A percentile compares a stretch with the other conserved stretches of the same genome.
Conservation (phyloP, 2,113 vertebrate genomes). For the Leptodactylus fuscus region DNA sequence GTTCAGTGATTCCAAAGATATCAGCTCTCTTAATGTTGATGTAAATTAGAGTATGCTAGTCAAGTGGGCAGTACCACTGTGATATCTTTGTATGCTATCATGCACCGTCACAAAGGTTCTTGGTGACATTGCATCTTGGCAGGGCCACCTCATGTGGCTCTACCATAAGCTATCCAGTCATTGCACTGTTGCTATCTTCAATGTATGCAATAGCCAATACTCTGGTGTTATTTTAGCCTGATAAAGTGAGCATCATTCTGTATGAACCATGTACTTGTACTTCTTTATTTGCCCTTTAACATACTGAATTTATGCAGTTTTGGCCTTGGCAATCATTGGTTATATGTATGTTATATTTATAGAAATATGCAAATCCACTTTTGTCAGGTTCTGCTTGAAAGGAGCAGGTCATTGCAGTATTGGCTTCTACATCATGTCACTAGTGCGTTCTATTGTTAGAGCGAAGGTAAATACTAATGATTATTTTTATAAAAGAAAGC, state of each 20-base stretch:
- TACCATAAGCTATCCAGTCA: too few species aligned
- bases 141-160: too few species aligned
- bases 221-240: background rate
- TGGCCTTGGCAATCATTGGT: background rate
- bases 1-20: too few species aligned
- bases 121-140: too few species aligned
- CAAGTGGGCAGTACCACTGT: too few species aligned
- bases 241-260: background rate
- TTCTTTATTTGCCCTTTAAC: background rate
- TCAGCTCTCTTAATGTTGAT: too few species aligned
- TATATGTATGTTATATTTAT: background rate
- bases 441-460: conserved; percentile 34
- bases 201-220: too few species aligned
- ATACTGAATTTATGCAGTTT: background rate
- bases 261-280: background rate
- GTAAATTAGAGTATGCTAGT: too few species aligned
- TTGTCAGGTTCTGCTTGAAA: background rate
- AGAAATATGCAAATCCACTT: background rate
- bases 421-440: background rate
- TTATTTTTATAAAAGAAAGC: conserved; percentile 51
- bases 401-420: conserved; percentile 27
- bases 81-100: too few species aligned
- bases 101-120: too few species aligned
- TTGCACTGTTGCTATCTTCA: too few species aligned
- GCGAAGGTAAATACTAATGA: conserved; percentile 36